A percentile compares a stretch with the other conserved stretches of the same genome.
Conservation (phyloP, 2,888 invertebrate genomes). For the Diaprepes abbreviatus region DNA sequence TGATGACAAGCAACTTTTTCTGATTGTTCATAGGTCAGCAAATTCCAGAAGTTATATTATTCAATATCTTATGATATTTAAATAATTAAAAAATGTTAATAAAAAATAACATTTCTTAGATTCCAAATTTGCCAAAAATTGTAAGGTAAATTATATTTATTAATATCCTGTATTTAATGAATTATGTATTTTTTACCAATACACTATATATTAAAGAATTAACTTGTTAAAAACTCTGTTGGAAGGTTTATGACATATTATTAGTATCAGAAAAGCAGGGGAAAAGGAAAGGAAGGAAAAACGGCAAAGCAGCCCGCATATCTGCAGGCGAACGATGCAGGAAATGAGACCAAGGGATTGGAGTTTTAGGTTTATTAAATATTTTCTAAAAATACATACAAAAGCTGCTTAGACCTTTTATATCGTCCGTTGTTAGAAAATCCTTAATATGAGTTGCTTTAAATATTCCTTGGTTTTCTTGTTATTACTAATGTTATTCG, state of each 20-base stretch:
- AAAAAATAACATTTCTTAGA: no score
- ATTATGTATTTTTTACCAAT: no score
- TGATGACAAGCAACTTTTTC: no score
- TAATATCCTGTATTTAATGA: no score
- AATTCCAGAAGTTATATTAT: no score
- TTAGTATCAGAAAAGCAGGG: conserved; percentile 4
- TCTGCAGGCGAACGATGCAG: conserved; percentile 27
- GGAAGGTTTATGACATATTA: conserved; percentile 10
- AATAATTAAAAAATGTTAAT: no score
- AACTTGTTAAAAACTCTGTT: background rate
- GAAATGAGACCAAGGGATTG: conserved; percentile 29
- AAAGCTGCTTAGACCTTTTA: conserved; percentile 29
- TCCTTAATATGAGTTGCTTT: conserved; percentile 8
- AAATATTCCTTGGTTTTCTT: background rate
- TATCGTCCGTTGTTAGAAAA: conserved; percentile 1
- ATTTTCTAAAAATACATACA: conserved; percentile 40
- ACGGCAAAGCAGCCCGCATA: conserved; percentile 26
- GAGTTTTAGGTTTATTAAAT: conserved; percentile 43
- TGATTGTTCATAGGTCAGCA: no score
- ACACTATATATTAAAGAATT: background rate
- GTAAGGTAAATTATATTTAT: no score
- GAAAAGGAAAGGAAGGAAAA: conserved; percentile 1
- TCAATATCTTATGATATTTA: no score
- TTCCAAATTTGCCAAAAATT: no score
- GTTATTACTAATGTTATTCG: background rate